Percentiles rank a stretch among this genome's conserved stretches.
These are phyloP conservation scores for Lobophora halterata DNA, from an alignment of 2,888 invertebrate genomes.

Conservation along the genomic window DNA sequence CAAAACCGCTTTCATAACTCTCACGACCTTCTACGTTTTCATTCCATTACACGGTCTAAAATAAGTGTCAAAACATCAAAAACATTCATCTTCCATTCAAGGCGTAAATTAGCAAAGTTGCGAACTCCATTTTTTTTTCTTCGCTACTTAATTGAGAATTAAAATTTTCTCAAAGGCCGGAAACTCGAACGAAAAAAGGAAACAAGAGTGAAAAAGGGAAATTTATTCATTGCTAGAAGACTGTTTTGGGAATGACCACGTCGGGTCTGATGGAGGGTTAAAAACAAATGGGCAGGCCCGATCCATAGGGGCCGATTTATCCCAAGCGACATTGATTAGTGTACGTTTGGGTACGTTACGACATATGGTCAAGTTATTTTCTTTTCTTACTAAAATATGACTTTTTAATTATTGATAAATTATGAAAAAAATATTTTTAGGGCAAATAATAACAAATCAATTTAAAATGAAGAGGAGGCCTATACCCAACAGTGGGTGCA, in stretches of 20 bases:
- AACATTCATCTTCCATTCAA: constrained; percentile 27
- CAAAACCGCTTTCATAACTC: constrained; percentile 2
- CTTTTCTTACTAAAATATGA: too few species aligned
- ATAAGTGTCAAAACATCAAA: constrained; percentile 26
- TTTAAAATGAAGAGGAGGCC: too few species aligned
- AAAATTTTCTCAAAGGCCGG: constrained; percentile 38
- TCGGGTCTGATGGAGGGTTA: constrained; percentile 44
- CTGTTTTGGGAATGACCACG: constrained; percentile 37
- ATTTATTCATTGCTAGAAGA: constrained; percentile 52
- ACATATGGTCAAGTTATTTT: too few species aligned
- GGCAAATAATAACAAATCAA: too few species aligned
- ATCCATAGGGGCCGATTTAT: constrained; percentile 16
- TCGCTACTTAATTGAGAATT: constrained; percentile 45
- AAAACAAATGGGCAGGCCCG: constrained; percentile 40
- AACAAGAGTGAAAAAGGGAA: constrained; percentile 41
- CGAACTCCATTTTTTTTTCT: constrained; percentile 27
- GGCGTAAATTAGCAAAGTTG: constrained; percentile 33
- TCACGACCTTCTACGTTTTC: constrained; percentile 8
- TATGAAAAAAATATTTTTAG: too few species aligned
- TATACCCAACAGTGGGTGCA: too few species aligned
- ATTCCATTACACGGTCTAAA: constrained; percentile 14
- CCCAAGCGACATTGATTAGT: constrained; percentile 13
- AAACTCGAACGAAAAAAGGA: constrained; percentile 34
- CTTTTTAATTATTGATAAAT: too few species aligned
- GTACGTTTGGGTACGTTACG: constrained; percentile 1